phyloP scores from a whole-genome alignment of 2,797 vertebrate genomes.

The Chelmon rostratus region DNA sequence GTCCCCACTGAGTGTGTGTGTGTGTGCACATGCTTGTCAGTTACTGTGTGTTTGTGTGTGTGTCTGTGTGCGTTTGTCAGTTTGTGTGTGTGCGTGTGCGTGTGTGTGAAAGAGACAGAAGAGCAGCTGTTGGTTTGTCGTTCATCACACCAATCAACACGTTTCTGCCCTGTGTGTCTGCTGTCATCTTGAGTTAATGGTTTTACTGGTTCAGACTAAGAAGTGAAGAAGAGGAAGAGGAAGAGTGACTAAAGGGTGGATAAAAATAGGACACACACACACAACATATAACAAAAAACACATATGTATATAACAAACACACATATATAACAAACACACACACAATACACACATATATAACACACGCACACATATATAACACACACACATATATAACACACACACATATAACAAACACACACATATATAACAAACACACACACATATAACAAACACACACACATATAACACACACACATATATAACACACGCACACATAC shows the following conservation, averaged over 20 bases:
- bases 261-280: conserved; percentile 46
- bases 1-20: too few species aligned
- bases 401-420: too few species aligned
- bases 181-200: conserved; percentile 59
- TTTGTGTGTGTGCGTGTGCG: conserved; percentile 19
- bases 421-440: too few species aligned
- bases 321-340: too few species aligned
- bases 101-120: conserved; percentile 25
- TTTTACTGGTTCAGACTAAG: conserved; percentile 63
- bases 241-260: not conserved
- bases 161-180: conserved; percentile 59
- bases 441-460: too few species aligned
- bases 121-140: conserved; percentile 67
- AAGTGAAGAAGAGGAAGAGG: conserved; percentile 38
- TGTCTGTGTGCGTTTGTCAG: conserved; percentile 15
- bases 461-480: too few species aligned
- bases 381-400: too few species aligned
- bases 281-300: too few species aligned
- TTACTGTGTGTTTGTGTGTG: not conserved
- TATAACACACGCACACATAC: too few species aligned
- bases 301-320: too few species aligned
- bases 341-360: too few species aligned
- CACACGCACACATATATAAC: too few species aligned
- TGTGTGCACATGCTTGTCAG: not conserved
- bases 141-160: conserved; percentile 80